A percentile compares a stretch with the other conserved stretches of the same genome.
These are phyloP conservation scores for Leptonema lineaticorne DNA, from an alignment of 1,140 invertebrate species.

Conservation along the genomic window DNA sequence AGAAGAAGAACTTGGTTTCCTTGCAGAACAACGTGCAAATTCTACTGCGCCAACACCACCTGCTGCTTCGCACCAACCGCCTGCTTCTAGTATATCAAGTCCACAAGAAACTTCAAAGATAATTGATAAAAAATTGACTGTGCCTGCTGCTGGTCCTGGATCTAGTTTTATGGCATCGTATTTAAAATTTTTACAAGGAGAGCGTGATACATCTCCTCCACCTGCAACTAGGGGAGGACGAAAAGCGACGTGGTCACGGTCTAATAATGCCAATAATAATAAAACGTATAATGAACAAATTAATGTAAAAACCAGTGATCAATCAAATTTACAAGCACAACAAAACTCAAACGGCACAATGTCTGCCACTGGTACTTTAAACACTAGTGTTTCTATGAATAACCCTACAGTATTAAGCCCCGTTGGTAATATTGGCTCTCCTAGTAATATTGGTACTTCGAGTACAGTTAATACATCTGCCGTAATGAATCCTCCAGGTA, in stretches of 20 bases:
- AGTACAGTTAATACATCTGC: conserved; percentile 45
- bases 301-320: conserved; percentile 19
- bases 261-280: conserved; percentile 50
- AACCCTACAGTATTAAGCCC: conserved; percentile 6
- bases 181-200: conserved; percentile 80
- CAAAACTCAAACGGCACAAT: conserved; percentile 51
- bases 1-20: conserved; percentile 79
- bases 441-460: conserved; percentile 43
- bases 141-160: conserved; percentile 62
- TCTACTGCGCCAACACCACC: conserved; percentile 57
- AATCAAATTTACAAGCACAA: conserved; percentile 46
- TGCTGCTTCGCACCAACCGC: conserved; percentile 54
- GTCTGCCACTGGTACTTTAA: conserved; percentile 36
- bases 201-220: conserved; percentile 75
- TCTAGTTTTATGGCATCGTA: conserved; percentile 82
- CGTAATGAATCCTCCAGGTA: conserved; percentile 46
- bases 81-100: conserved; percentile 47
- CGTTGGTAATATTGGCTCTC: conserved; percentile 43
- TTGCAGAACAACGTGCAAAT: conserved; percentile 64
- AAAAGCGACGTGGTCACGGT: conserved; percentile 65
- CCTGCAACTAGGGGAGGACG: conserved; percentile 64
- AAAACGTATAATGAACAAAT: conserved; percentile 46
- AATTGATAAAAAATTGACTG: conserved; percentile 58
- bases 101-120: conserved; percentile 55
- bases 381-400: conserved; percentile 22